These are phyloP conservation scores for Patella ulyssiponensis DNA, from an alignment of 2,888 invertebrate genomes.

Conservation along the genomic window DNA sequence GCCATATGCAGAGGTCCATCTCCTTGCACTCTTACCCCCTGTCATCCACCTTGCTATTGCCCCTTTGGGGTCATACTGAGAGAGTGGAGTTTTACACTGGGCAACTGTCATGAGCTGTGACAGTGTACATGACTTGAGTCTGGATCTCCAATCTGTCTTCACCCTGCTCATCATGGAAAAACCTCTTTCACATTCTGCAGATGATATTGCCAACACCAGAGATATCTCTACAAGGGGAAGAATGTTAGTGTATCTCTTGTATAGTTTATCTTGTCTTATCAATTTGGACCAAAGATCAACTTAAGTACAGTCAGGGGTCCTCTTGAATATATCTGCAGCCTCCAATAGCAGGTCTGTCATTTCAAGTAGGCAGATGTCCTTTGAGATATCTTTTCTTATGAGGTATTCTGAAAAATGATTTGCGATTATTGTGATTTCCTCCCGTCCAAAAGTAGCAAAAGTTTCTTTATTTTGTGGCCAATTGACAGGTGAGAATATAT, in stretches of 20 bases:
- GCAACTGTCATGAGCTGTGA: conserved; percentile 16
- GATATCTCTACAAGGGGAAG: conserved; percentile 9
- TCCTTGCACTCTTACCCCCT: conserved; percentile 5
- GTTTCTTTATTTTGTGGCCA: background rate
- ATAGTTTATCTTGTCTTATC: conserved; percentile 4
- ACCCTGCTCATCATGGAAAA: conserved; percentile 10
- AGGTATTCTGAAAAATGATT: background rate
- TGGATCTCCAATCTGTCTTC: too few relatives aligned
- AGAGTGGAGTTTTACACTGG: conserved; percentile 5
- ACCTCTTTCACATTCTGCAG: conserved; percentile 10
- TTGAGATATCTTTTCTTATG: conserved; percentile 10
- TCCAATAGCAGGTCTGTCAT: conserved; percentile 13
- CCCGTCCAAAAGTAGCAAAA: background rate
- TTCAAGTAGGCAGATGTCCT: conserved; percentile 8
- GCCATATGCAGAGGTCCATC: conserved; percentile 17
- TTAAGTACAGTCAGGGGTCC: conserved; percentile 13
- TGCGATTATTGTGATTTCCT: background rate
- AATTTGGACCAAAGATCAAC: conserved; percentile 8
- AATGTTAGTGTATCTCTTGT: conserved; percentile 10
- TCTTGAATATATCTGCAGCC: conserved; percentile 10
- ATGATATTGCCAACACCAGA: conserved; percentile 12
- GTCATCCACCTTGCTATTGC: conserved; percentile 16
- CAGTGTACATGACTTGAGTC: conserved; percentile 11
- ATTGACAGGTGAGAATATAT: too few relatives aligned
- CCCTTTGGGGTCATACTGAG: conserved; percentile 14